Conservation (phyloP, 2,888 invertebrate genomes). For the Elaeidobius kamerunicus region DNA sequence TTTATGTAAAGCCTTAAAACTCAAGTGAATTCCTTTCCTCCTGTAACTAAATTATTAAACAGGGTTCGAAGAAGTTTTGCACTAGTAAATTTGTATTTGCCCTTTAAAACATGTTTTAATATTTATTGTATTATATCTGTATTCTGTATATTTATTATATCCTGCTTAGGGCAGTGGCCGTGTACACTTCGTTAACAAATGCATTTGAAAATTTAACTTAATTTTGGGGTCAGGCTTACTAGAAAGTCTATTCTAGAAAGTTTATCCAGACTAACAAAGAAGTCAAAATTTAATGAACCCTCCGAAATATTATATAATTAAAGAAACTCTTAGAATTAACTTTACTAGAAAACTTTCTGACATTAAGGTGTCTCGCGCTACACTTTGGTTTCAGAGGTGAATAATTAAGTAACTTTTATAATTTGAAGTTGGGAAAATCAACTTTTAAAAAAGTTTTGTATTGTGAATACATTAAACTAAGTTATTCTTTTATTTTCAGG, state of each 20-base stretch:
- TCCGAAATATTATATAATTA: slow-evolving; percentile 12
- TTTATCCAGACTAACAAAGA: neutral
- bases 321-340: slow-evolving; percentile 10
- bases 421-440: neutral
- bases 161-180: too few relatives aligned
- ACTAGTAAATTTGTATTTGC: neutral
- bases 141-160: too few relatives aligned
- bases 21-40: slow-evolving; percentile 21
- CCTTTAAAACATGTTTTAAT: neutral
- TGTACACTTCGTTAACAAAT: neutral
- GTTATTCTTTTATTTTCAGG: too few relatives aligned
- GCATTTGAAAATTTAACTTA: neutral
- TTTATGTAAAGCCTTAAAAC: slow-evolving; percentile 25
- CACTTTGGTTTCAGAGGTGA: slow-evolving; percentile 3
- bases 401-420: slow-evolving; percentile 10
- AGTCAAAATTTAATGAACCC: slow-evolving; percentile 8
- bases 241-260: neutral
- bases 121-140: neutral
- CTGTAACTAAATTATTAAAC: slow-evolving; percentile 23
- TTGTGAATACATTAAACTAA: too few relatives aligned
- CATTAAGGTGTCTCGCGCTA: slow-evolving; percentile 8
- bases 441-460: neutral
- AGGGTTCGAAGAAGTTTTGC: slow-evolving; percentile 9
- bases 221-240: neutral
- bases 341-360: slow-evolving; percentile 16